These are phyloP conservation scores for Cinclus cinclus DNA, from an alignment of 2,113 vertebrate species.

Conservation along the genomic window DNA sequence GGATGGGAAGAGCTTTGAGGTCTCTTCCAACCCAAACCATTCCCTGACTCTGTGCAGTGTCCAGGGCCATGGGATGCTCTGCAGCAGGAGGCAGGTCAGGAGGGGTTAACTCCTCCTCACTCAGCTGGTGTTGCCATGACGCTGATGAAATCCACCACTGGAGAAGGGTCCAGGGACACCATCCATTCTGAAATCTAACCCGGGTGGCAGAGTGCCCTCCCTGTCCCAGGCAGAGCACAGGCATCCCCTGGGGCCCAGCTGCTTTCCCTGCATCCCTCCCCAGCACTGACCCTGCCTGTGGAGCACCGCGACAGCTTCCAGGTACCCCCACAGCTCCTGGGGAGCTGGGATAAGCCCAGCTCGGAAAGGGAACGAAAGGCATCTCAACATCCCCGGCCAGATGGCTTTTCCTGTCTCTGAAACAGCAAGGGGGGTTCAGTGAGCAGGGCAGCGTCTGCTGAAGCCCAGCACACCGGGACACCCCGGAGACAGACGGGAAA, in stretches of 20 bases:
- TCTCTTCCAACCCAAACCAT: not conserved
- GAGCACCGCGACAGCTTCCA: accelerated
- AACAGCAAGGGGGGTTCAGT: not conserved
- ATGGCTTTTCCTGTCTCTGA: accelerated
- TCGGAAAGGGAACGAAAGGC: not conserved
- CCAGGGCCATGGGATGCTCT: not conserved
- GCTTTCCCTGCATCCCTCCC: not conserved
- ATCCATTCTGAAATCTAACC: not conserved
- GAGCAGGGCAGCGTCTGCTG: not conserved
- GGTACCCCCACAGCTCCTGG: not conserved
- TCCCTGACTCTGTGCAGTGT: too few relatives aligned
- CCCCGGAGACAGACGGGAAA: accelerated
- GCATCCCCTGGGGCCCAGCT: not conserved
- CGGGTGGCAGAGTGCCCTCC: not conserved
- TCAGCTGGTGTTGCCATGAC: not conserved
- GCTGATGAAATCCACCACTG: not conserved
- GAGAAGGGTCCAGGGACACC: not conserved
- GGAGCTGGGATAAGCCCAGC: not conserved
- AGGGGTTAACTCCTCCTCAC: not conserved
- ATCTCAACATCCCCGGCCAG: not conserved
- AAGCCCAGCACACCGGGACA: not conserved
- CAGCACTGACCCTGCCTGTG: not conserved
- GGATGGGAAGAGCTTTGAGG: not conserved
- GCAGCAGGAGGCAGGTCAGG: not conserved
- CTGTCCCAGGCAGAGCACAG: not conserved